A percentile compares a stretch with the other conserved stretches of the same genome.
Evolutionary conservation across 2,797 vertebrate genomes (phyloP).

Genomic region (Gobio occitaniae): DNA sequence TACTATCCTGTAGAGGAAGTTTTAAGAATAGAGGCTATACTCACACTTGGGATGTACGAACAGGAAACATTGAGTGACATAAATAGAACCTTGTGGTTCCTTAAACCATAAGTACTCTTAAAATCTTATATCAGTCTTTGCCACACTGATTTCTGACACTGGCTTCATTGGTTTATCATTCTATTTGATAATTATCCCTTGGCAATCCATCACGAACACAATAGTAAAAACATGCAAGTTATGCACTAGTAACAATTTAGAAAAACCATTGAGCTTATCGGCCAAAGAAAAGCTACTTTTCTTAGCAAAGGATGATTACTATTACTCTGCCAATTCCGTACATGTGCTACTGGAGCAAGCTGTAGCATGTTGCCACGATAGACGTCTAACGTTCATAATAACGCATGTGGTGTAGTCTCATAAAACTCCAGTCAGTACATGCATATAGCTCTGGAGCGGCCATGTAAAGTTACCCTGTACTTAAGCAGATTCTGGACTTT

Average conservation of each 20-base stretch:
- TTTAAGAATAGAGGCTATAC: conserved; percentile 33
- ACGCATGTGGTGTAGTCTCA: conserved; percentile 61
- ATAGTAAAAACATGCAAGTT: background rate
- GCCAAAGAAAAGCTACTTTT: background rate
- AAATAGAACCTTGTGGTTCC: conserved; percentile 20
- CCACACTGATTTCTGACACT: background rate
- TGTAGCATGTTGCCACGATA: conserved; percentile 42
- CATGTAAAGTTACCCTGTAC: conserved; percentile 57
- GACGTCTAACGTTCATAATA: conserved; percentile 66
- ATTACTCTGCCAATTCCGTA: conserved; percentile 14
- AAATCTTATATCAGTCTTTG: background rate
- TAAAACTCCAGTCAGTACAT: conserved; percentile 65
- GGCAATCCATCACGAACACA: background rate
- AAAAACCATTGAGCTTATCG: background rate
- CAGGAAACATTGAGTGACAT: background rate
- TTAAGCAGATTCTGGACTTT: conserved; percentile 68
- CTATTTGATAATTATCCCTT: background rate
- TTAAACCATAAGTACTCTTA: background rate
- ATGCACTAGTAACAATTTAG: background rate
- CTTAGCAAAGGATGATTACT: conserved; percentile 1
- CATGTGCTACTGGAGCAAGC: conserved; percentile 44
- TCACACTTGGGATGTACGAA: background rate
- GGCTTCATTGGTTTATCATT: background rate
- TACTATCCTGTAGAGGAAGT: background rate
- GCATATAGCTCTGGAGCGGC: conserved; percentile 62